Evolutionary conservation across 2,113 vertebrate genomes (phyloP), one percentile per base, ranked within the genome.

Genomic region (Tragelaphus strepsiceros): DNA sequence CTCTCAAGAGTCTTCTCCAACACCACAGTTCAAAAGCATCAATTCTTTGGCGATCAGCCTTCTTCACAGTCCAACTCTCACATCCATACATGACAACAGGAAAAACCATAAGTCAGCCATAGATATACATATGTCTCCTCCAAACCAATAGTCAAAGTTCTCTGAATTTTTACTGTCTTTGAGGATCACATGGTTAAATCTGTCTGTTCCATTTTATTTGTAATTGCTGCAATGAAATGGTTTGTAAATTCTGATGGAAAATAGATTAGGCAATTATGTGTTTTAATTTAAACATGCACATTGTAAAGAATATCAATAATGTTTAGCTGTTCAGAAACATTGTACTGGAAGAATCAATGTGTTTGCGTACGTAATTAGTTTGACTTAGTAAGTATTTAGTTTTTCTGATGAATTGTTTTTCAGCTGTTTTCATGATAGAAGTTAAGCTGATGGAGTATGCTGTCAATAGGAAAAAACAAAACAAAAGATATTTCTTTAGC

Each of bases 161-260:
- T 86, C 64, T 5, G 28, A 83, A 64, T 59, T 90, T 85, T 90
- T 39, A 22, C 26, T 83, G 21, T 51, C 58, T 74, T 86, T 35
- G 53, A 83, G 59, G 83, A 89, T 58, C 51, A 54, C 49, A 28
- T 67, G 86, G 5, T 15, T 90, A 64, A 58, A 13, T 0, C 14
- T 64, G 87, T 15, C 19, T 35, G 26, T 93, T 96, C 7, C 19
- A 51, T 88, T 93, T 97, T 89, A 61, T 96, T 93, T 88, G n/a
- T 92, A 93, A 53, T 86, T 94, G 16, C 26, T 90, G 3, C 7
- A 90, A 1, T 59, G n/a, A 59, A 97, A 95, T 85, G 11, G 26
- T 61, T 92, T 93, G 24, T 91, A n/a, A 91, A 95, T 28, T 59
- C 43, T 88, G 74, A 56, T 54, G 46, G 43, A 10, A 92, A 90